Evolutionary conservation across 2,113 vertebrate species (phyloP).

Genomic region (Pseudopodoces humilis): DNA sequence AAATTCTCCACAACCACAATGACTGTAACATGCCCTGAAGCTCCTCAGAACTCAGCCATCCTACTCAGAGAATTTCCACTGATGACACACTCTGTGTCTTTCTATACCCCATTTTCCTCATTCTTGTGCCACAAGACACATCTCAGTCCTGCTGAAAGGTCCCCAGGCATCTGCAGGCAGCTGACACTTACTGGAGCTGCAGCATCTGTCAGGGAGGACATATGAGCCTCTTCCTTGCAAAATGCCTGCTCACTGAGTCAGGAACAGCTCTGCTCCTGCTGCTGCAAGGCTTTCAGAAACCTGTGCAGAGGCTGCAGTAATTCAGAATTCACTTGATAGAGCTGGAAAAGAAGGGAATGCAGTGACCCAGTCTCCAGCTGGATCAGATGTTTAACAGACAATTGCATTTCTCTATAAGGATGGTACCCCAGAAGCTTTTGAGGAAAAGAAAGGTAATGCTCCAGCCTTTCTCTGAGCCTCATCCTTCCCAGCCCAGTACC

Average conservation of each 20-base stretch:
- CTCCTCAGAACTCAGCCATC: background rate
- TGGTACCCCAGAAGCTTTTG: background rate
- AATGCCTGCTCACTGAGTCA: background rate
- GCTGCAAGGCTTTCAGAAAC: background rate
- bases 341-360: background rate
- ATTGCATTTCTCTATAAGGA: background rate
- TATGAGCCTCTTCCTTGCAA: background rate
- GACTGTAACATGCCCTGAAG: background rate
- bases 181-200: background rate
- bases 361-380: background rate
- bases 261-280: background rate
- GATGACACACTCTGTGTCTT: background rate
- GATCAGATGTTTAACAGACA: background rate
- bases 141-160: background rate
- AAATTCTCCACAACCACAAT: background rate
- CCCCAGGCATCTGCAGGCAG: background rate
- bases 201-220: background rate
- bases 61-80: background rate
- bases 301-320: background rate
- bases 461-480: background rate
- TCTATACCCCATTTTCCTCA: background rate
- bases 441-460: background rate
- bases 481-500: rapidly evolving
- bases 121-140: background rate
- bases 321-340: background rate